A percentile compares a stretch with the other conserved stretches of the same genome.
These are phyloP conservation scores for Lepidostoma basale DNA, from an alignment of 1,140 invertebrate genomes.

Conservation along the genomic window DNA sequence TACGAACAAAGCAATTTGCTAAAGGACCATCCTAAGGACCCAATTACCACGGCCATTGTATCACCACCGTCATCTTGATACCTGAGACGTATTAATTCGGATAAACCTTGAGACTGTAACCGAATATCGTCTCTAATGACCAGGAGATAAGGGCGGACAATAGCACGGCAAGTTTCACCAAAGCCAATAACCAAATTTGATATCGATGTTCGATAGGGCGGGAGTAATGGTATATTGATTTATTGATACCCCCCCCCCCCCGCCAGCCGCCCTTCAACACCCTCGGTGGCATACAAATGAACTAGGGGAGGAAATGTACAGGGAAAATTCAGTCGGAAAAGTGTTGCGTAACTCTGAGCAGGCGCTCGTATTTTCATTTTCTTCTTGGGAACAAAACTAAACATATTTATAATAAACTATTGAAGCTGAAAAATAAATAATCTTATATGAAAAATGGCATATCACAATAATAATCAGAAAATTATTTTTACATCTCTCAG, in stretches of 20 bases:
- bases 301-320: slow-evolving; percentile 16
- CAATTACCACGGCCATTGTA: slow-evolving; percentile 24
- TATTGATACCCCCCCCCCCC: slow-evolving; percentile 21
- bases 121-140: slow-evolving; percentile 34
- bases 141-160: slow-evolving; percentile 41
- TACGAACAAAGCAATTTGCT: too few species aligned
- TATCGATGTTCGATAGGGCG: slow-evolving; percentile 44
- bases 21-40: neutral
- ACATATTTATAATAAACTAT: too few species aligned
- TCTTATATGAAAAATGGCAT: too few species aligned
- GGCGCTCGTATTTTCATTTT: too few species aligned
- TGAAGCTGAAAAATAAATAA: too few species aligned
- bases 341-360: slow-evolving; percentile 26
- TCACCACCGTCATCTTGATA: slow-evolving; percentile 24
- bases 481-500: too few species aligned
- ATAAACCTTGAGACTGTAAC: slow-evolving; percentile 22
- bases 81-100: slow-evolving; percentile 31
- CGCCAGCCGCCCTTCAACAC: neutral
- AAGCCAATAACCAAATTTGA: slow-evolving; percentile 46
- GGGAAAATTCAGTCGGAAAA: slow-evolving; percentile 28
- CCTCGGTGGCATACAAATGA: slow-evolving; percentile 12
- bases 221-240: slow-evolving; percentile 47
- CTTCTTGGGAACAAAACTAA: too few species aligned
- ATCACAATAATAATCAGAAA: too few species aligned
- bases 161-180: slow-evolving; percentile 31